Evolutionary conservation across 2,888 invertebrate genomes (phyloP).

Genomic region (Ptychoptera albimana): DNA sequence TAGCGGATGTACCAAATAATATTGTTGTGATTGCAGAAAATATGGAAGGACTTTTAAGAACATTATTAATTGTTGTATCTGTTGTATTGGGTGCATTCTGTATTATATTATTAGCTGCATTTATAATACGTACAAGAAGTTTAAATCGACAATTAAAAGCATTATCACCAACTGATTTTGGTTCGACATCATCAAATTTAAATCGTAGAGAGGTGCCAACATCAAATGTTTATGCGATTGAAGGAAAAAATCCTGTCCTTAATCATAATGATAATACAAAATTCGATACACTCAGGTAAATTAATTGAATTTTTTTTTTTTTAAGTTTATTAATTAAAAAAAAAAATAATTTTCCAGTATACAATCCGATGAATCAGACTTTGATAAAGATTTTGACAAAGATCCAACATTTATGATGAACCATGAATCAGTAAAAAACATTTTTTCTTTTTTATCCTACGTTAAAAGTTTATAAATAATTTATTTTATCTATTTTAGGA

Average conservation of each 20-base stretch:
- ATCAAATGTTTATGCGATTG: slow-evolving; percentile 51
- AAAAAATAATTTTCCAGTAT: slow-evolving; percentile 32
- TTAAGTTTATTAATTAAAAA: slow-evolving; percentile 1
- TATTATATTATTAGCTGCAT: slow-evolving; percentile 35
- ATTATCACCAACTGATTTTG: slow-evolving; percentile 44
- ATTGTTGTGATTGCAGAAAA: slow-evolving; percentile 23
- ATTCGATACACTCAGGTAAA: slow-evolving; percentile 9
- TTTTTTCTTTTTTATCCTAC: not conserved
- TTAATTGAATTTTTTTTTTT: too few relatives aligned
- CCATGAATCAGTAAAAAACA: not conserved
- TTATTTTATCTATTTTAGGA: slow-evolving; percentile 2
- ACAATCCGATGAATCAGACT: slow-evolving; percentile 35
- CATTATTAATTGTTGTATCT: slow-evolving; percentile 36
- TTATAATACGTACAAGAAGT: slow-evolving; percentile 38
- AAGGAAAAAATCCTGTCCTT: slow-evolving; percentile 57
- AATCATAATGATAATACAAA: slow-evolving; percentile 27
- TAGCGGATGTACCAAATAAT: slow-evolving; percentile 32
- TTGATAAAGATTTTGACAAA: slow-evolving; percentile 45
- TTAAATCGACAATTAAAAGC: slow-evolving; percentile 43
- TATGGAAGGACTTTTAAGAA: slow-evolving; percentile 30
- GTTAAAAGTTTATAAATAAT: too few relatives aligned
- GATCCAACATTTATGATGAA: slow-evolving; percentile 27
- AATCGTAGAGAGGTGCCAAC: slow-evolving; percentile 38
- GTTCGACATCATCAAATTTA: slow-evolving; percentile 41
- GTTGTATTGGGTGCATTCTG: slow-evolving; percentile 36